phyloP scores from a whole-genome alignment of 2,888 invertebrate genomes.

The Eupithecia vulgata region DNA sequence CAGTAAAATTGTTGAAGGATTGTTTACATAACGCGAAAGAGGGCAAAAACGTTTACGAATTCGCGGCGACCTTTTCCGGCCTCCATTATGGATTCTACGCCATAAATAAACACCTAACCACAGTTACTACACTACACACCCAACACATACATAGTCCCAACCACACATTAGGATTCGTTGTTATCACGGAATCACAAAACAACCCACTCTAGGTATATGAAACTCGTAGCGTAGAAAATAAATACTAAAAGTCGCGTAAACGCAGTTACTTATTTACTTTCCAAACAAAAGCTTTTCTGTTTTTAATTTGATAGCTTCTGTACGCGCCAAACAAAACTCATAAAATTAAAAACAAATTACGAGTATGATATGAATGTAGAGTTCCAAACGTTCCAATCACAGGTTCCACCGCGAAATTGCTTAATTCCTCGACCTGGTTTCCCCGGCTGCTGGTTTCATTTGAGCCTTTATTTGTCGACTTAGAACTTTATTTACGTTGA shows the following conservation, averaged over 20 bases:
- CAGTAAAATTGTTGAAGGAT: background rate
- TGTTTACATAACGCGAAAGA: background rate
- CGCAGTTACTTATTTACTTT: background rate
- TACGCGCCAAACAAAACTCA: background rate
- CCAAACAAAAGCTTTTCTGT: background rate
- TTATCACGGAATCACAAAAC: background rate
- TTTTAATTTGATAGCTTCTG: background rate
- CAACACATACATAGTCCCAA: background rate
- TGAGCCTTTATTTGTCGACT: slow-evolving; percentile 19
- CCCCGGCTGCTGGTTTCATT: slow-evolving; percentile 19
- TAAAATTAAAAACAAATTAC: slow-evolving; percentile 2
- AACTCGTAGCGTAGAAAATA: background rate
- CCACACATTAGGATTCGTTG: background rate
- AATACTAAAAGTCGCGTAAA: background rate
- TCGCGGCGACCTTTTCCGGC: slow-evolving; percentile 7
- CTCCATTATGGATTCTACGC: background rate
- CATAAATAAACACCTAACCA: slow-evolving; percentile 11
- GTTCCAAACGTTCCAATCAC: background rate
- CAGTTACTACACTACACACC: background rate
- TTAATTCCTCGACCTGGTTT: slow-evolving; percentile 24
- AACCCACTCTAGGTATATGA: background rate
- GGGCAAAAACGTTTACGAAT: slow-evolving; percentile 10
- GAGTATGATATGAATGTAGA: slow-evolving; percentile 1
- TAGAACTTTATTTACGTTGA: slow-evolving; percentile 21
- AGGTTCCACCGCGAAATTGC: slow-evolving; percentile 6